Evolutionary conservation across 2,113 vertebrate genomes (phyloP).

Genomic region (Oncorhynchus masou): DNA sequence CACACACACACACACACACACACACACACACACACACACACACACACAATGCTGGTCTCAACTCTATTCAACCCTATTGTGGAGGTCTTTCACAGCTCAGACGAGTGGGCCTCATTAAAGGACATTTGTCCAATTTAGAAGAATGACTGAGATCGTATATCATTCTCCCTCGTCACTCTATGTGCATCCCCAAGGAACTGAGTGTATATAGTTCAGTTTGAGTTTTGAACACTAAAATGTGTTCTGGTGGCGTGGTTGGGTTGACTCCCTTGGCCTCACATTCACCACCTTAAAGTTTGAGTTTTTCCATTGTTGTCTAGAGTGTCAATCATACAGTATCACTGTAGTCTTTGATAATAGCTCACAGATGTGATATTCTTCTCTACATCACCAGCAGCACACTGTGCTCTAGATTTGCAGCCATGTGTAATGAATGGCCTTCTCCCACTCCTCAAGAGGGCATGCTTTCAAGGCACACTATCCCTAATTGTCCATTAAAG

Average conservation of each 20-base stretch:
- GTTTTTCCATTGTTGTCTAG: neutral
- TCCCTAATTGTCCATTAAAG: slow-evolving; percentile 53
- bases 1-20: slow-evolving; percentile 31
- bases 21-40: slow-evolving; percentile 34
- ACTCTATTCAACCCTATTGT: slow-evolving; percentile 35
- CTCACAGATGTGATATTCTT: slow-evolving; percentile 6
- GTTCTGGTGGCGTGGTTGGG: neutral
- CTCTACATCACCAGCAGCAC: slow-evolving; percentile 5
- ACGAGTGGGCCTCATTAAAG: slow-evolving; percentile 49
- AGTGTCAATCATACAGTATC: neutral
- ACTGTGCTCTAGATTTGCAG: slow-evolving; percentile 3
- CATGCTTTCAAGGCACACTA: slow-evolving; percentile 29
- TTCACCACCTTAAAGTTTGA: neutral
- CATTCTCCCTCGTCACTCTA: slow-evolving; percentile 53
- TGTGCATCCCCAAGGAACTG: slow-evolving; percentile 52
- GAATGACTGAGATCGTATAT: slow-evolving; percentile 63
- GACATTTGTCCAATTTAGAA: slow-evolving; percentile 63
- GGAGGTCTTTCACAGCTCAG: slow-evolving; percentile 49
- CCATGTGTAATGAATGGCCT: slow-evolving; percentile 3
- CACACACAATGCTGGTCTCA: slow-evolving; percentile 15
- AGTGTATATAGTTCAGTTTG: slow-evolving; percentile 7
- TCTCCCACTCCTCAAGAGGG: slow-evolving; percentile 14
- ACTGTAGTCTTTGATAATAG: neutral
- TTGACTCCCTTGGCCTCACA: neutral
- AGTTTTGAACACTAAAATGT: slow-evolving; percentile 2